Conservation (phyloP, 2,797 vertebrate genomes). For the Natrix natrix region DNA sequence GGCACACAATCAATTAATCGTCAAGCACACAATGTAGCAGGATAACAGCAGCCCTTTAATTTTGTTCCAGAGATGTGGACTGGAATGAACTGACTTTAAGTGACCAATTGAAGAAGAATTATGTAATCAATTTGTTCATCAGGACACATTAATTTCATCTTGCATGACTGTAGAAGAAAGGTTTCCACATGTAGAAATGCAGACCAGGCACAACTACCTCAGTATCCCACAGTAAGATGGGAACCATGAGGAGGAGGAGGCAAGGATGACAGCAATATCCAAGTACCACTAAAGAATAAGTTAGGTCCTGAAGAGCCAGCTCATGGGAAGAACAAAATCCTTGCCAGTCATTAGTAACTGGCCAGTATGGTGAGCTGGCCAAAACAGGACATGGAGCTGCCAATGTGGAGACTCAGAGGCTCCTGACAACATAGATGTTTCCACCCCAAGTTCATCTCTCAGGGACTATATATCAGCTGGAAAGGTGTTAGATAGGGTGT, state of each 20-base stretch:
- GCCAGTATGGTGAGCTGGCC: neutral
- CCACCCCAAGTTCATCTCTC: neutral
- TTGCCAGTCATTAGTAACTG: neutral
- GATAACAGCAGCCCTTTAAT: neutral
- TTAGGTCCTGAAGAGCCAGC: neutral
- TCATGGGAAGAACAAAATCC: neutral
- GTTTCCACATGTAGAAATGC: too few species aligned
- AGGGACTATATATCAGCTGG: neutral
- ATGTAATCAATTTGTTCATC: neutral
- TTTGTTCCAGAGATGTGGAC: neutral
- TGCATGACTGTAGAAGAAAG: neutral
- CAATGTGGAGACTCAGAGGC: neutral
- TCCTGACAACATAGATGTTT: neutral
- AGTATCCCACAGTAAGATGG: neutral
- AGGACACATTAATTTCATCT: neutral
- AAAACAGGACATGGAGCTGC: neutral
- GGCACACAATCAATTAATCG: neutral
- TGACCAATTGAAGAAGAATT: neutral
- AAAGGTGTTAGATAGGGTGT: neutral
- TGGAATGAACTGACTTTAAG: neutral
- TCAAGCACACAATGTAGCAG: neutral
- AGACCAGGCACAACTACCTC: neutral
- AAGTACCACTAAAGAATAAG: neutral
- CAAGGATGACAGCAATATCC: neutral
- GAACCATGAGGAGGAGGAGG: neutral